Percentiles rank a stretch among this genome's conserved stretches.
Evolutionary conservation across 2,888 invertebrate species (phyloP).

Genomic region (Buathra laborator): DNA sequence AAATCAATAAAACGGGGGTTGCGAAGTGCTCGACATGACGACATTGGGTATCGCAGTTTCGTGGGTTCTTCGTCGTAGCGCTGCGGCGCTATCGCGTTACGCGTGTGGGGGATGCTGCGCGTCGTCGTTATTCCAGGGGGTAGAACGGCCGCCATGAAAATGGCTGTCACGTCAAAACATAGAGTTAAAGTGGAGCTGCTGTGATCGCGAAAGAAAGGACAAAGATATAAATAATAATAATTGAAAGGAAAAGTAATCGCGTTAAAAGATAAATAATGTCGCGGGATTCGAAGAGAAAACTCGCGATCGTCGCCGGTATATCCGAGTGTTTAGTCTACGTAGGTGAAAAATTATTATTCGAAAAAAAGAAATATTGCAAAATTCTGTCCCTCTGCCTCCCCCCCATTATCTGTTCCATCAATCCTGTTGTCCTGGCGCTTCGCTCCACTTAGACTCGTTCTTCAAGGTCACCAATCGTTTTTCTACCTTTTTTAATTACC

Average conservation of each 20-base stretch:
- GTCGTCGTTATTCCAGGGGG: slow-evolving; percentile 42
- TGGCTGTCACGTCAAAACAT: slow-evolving; percentile 83
- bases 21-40: slow-evolving; percentile 54
- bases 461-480: slow-evolving; percentile 33
- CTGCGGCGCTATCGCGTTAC: slow-evolving; percentile 25
- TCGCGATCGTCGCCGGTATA: slow-evolving; percentile 83
- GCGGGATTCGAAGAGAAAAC: slow-evolving; percentile 80
- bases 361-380: slow-evolving; percentile 17
- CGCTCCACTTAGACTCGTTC: slow-evolving; percentile 28
- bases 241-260: neutral
- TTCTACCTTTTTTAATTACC: neutral
- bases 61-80: slow-evolving; percentile 35
- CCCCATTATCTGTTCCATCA: neutral
- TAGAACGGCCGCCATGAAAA: slow-evolving; percentile 78
- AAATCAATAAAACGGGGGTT: slow-evolving; percentile 82
- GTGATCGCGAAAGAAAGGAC: slow-evolving; percentile 70
- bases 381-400: neutral
- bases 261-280: slow-evolving; percentile 74
- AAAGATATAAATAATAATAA: neutral
- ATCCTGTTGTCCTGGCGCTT: slow-evolving; percentile 15
- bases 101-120: slow-evolving; percentile 48
- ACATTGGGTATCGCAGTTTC: neutral
- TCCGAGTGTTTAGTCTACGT: slow-evolving; percentile 83
- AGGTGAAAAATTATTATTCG: slow-evolving; percentile 71
- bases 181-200: slow-evolving; percentile 73